Evolutionary conservation across 2,797 vertebrate species (phyloP).

Genomic region (Anisognathus igniventris): DNA sequence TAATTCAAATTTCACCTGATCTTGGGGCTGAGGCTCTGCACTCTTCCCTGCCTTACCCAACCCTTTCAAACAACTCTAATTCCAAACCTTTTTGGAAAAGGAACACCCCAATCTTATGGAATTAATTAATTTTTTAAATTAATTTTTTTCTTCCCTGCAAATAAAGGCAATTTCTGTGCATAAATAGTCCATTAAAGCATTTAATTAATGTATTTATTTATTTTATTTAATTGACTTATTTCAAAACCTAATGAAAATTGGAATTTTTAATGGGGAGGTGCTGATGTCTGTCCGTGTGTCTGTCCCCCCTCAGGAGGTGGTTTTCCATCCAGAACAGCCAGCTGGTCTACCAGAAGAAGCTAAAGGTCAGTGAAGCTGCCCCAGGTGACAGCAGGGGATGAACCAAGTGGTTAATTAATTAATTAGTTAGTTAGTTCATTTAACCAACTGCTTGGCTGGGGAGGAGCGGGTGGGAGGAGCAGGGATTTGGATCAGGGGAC

Average conservation of each 20-base stretch:
- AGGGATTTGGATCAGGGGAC: background rate
- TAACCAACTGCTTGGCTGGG: background rate
- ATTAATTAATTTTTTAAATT: background rate
- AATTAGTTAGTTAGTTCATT: background rate
- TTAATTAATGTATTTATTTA: too few relatives aligned
- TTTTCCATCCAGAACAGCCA: slow-evolving; percentile 99
- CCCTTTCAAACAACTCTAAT: background rate
- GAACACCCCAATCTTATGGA: background rate
- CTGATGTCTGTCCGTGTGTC: background rate
- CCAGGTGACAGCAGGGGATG: background rate
- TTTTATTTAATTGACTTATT: background rate
- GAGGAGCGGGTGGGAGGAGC: background rate
- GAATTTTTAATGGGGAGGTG: background rate
- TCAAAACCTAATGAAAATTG: background rate
- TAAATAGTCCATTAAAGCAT: background rate
- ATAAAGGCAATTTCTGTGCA: too few relatives aligned
- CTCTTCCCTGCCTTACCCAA: background rate
- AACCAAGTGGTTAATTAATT: background rate
- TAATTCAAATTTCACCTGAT: too few relatives aligned
- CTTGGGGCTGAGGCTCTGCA: too few relatives aligned
- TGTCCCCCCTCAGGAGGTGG: slow-evolving; percentile 83
- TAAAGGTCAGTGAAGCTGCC: slow-evolving; percentile 76
- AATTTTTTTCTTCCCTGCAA: background rate
- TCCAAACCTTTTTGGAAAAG: background rate
- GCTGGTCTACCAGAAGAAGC: slow-evolving; percentile 97